phyloP scores from a whole-genome alignment of 2,888 invertebrate genomes.

The Lampropteryx suffumata region DNA sequence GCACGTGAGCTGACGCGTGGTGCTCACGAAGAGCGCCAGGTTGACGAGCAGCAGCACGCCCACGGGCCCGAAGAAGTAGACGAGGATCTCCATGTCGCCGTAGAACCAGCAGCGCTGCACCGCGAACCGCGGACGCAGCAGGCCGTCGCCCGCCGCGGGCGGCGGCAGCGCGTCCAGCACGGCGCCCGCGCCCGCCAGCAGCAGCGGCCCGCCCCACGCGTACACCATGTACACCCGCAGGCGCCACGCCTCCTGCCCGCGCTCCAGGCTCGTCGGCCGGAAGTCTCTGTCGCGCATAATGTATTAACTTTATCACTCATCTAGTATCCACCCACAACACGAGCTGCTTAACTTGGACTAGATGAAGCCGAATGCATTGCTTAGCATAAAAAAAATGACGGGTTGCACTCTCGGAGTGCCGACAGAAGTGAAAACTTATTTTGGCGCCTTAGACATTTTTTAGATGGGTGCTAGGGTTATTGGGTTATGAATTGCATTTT shows the following conservation, averaged over 20 bases:
- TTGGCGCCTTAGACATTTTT: no score
- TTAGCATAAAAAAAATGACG: no score
- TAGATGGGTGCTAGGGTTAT: no score
- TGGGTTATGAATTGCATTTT: no score
- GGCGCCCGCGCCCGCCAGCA: conserved; percentile 89
- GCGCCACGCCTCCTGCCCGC: conserved; percentile 91
- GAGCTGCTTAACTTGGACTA: no score
- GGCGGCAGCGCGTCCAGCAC: conserved; percentile 86
- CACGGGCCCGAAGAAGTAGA: conserved; percentile 93
- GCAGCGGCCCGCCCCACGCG: conserved; percentile 92
- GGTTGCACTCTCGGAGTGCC: no score
- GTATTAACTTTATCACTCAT: no score
- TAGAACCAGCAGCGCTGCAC: conserved; percentile 92
- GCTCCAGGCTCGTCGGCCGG: conserved; percentile 92
- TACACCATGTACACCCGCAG: conserved; percentile 91
- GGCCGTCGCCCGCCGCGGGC: conserved; percentile 76
- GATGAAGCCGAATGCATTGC: no score
- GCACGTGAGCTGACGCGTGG: conserved; percentile 92
- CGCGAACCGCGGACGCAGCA: conserved; percentile 91
- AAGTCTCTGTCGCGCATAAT: conserved; percentile 88
- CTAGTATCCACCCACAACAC: no score
- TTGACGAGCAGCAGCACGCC: conserved; percentile 90
- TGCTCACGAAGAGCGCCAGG: conserved; percentile 90
- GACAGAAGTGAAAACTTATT: no score
- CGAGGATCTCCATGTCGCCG: conserved; percentile 91